Base-by-base conservation (phyloP, 2,797 vertebrate genomes). In the Bovichtus variegatus region DNA sequence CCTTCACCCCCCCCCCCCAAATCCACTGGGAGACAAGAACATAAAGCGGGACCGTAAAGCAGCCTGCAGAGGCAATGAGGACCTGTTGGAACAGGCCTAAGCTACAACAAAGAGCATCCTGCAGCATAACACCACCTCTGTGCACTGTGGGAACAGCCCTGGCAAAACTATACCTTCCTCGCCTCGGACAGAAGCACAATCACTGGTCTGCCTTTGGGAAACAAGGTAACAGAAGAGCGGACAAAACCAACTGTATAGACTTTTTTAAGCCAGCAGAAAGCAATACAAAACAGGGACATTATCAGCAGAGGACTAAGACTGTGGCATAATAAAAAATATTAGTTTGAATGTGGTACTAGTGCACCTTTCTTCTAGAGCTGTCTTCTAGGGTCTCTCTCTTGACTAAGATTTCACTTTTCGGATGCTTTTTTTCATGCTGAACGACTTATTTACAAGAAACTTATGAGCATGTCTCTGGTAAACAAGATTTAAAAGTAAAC, bases 81-180 rank as follows among this genome's bases (percentile, higher is more conserved):
- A 91, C 95, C 90, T 95, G 95, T 95, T 86, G 62, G 75, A 88
- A 95, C 95, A 95, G 90, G 95, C 82, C 89, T 87, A 66, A 74
- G 65, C 88, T 77, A 81, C 90, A 93, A 94, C 94, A 95, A 94
- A 94, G 94, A 93, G 84, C 90, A 92, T 93, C 93, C 89, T 85
- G 82, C 89, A 85, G 90, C 87, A 92, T 71, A 89, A 88, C 87
- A 89, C 86, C 81, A 84, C 86, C 90, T 90, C 89, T 83, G 87
- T 85, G 73, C 85, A 73, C 70, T 71, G 77, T 90, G 78, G 83
- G 77, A 90, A 80, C 70, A 81, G 76, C 60, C 76, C 72, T 67
- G 43, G 60, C 66, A 70, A 73, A 85, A 80, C 60, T 54, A 57
- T 18, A 50, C 59, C 71, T 57, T 59, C 49, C 76, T 12, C 55